A percentile compares a stretch with the other conserved stretches of the same genome.
Evolutionary conservation across 2,888 invertebrate species (phyloP).

Genomic region (Cantharis rustica): DNA sequence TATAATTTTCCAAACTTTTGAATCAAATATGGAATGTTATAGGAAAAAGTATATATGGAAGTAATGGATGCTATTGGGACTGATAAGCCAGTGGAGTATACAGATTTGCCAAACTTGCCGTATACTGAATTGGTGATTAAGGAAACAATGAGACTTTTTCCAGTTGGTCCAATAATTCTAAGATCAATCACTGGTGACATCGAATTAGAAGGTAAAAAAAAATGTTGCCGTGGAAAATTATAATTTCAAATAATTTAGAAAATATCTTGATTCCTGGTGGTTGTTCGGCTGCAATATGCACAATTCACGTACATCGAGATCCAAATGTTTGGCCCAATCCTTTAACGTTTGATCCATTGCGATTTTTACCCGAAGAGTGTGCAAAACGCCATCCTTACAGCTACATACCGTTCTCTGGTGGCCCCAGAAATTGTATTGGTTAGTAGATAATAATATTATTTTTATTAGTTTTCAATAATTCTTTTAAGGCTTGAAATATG

Average conservation of each 20-base stretch:
- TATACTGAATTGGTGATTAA: constrained; percentile 62
- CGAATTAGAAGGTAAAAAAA: constrained; percentile 13
- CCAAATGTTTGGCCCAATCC: constrained; percentile 61
- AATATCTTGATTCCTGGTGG: constrained; percentile 58
- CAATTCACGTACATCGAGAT: constrained; percentile 59
- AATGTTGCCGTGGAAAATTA: constrained; percentile 3
- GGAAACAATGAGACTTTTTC: constrained; percentile 61
- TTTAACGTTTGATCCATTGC: constrained; percentile 60
- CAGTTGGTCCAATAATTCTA: constrained; percentile 37
- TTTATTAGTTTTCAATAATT: background rate
- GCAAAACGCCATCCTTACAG: constrained; percentile 55
- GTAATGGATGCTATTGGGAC: constrained; percentile 56
- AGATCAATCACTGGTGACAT: constrained; percentile 19
- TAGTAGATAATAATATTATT: background rate
- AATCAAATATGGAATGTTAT: constrained; percentile 8
- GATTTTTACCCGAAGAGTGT: constrained; percentile 59
- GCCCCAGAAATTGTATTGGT: constrained; percentile 43
- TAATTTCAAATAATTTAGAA: constrained; percentile 44
- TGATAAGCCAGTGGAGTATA: constrained; percentile 53
- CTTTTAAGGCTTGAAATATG: constrained; percentile 51
- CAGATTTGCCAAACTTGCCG: constrained; percentile 59
- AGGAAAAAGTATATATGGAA: constrained; percentile 52
- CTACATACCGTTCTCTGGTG: constrained; percentile 57
- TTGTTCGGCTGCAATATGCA: constrained; percentile 55
- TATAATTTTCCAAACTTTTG: too few species aligned